Evolutionary conservation across 2,888 invertebrate genomes (phyloP).

Genomic region (Megalurothrips usitatus): DNA sequence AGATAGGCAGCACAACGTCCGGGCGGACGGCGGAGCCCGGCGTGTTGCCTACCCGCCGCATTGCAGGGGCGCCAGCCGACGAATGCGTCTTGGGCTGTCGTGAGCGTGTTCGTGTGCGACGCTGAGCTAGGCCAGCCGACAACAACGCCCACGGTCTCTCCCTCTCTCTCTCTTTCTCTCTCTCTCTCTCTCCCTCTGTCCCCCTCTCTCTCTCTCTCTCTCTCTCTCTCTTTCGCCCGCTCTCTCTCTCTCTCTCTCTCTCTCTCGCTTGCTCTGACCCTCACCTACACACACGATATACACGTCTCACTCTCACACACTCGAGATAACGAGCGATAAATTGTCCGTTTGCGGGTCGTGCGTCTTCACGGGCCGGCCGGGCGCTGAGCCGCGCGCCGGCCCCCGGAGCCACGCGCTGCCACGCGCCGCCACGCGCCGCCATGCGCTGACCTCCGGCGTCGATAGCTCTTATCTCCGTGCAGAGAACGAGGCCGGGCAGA

Average conservation of each 20-base stretch:
- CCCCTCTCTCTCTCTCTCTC: background rate
- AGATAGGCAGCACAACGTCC: background rate
- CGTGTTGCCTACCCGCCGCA: background rate
- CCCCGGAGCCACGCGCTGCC: background rate
- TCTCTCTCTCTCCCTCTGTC: too few species aligned
- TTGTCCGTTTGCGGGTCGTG: conserved; percentile 18
- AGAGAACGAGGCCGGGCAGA: too few species aligned
- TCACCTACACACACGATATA: background rate
- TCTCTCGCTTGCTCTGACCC: background rate
- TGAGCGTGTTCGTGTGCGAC: too few species aligned
- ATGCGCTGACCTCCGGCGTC: background rate
- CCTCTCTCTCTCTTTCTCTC: background rate
- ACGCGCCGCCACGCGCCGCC: background rate
- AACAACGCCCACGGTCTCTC: too few species aligned
- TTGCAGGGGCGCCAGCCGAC: background rate
- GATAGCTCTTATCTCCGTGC: too few species aligned
- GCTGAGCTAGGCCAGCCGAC: too few species aligned
- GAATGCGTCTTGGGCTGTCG: too few species aligned
- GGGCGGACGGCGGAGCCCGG: background rate
- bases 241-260: background rate
- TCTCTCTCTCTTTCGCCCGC: background rate
- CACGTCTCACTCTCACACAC: background rate
- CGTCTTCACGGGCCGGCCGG: background rate
- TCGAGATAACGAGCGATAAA: conserved; percentile 13
- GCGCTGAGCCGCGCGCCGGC: background rate